These are phyloP conservation scores for Palloptera scutellata DNA, from an alignment of 2,888 invertebrate species.

Conservation along the genomic window DNA sequence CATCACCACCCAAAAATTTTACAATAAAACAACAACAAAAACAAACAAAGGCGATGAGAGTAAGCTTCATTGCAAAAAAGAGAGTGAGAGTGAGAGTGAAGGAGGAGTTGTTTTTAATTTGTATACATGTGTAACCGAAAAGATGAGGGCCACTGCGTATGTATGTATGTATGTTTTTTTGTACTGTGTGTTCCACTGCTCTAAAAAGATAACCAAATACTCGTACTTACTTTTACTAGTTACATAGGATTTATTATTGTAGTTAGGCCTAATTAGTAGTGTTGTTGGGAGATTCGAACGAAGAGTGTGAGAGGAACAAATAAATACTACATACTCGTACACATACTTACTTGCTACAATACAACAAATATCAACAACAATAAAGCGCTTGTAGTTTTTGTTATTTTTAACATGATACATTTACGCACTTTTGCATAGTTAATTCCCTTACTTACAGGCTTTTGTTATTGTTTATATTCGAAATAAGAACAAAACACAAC, in stretches of 20 bases:
- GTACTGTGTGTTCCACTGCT: constrained; percentile 22
- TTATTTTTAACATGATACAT: constrained; percentile 11
- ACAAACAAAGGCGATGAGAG: neutral
- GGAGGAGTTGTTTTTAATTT: neutral
- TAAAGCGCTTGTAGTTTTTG: neutral
- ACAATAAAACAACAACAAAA: neutral
- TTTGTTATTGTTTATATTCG: neutral
- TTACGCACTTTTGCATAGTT: constrained; percentile 28
- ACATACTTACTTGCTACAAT: neutral
- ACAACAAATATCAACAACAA: neutral
- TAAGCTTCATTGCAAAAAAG: neutral
- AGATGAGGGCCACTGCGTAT: neutral
- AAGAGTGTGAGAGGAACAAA: too few relatives aligned
- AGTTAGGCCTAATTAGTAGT: neutral
- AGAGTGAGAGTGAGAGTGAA: neutral
- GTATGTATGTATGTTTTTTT: too few relatives aligned
- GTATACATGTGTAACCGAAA: neutral
- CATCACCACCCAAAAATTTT: neutral
- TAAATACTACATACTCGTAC: neutral
- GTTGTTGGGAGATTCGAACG: too few relatives aligned
- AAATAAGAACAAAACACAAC: too few relatives aligned
- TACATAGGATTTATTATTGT: neutral
- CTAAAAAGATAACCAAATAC: constrained; percentile 27
- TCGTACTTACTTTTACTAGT: neutral
- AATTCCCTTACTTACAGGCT: constrained; percentile 17